Evolutionary conservation across 2,797 vertebrate species (phyloP), one percentile per base, ranked within the genome.

Genomic region (Emydoidea blandingii): DNA sequence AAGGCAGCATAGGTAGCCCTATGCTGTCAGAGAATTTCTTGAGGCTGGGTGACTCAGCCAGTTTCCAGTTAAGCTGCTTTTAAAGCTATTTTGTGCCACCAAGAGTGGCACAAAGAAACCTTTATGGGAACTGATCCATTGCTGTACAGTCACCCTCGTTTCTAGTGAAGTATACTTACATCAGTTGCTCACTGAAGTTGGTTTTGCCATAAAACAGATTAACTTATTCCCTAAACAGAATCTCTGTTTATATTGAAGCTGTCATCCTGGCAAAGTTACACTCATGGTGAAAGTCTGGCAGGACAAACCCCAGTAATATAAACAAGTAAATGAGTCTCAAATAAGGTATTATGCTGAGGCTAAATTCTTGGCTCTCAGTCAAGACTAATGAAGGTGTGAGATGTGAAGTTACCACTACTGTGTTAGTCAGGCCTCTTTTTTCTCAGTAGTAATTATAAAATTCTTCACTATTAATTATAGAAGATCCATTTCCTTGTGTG

Each of bases 201-300:
- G 57, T 95, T 96, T 94, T 95, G n/a, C 82, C 88, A 84, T 92
- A 86, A 94, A 92, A 91, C 56, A 92, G 62, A 92, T 87, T 87
- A 91, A 93, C 37, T 88, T 86, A 90, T 96, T 94, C 85, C 89
- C 50, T 89, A 92, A 96, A 90, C 83, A 31, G 85, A 53, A 86
- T 79, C 65, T 93, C 47, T 79, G 87, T 85, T 93, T 93, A 87
- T 90, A 74, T 83, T 83, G 41, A 96, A 81, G 87, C 82, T 96
- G 90, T 91, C 90, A 34, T 9, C 88, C 79, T 96, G 94, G 79
- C 93, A 29, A 88, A 80, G 50, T 86, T 97, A 88, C 86, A 96
- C 79, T 90, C 96, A 79, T 95, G 90, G 95, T 72, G 86, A 96
- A 94, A 97, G 29, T 41, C 89, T 95, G 85, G 85, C 89, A 92